Evolutionary conservation across 2,113 vertebrate species (phyloP), one percentile per base, ranked within the genome.

Genomic region (Ascaphus truei): DNA sequence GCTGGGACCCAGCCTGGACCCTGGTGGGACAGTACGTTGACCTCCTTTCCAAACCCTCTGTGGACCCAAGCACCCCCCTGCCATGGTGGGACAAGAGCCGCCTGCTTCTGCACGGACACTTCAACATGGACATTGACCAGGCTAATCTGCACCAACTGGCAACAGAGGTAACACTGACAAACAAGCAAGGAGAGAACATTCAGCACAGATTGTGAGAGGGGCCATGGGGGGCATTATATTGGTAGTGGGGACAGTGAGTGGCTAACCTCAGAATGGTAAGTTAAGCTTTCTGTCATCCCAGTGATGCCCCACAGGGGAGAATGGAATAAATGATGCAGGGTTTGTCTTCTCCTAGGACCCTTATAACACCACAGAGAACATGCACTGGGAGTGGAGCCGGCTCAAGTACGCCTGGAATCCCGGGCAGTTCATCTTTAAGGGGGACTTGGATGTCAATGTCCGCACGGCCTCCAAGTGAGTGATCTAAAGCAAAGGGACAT

Each of bases 1-100:
- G 96, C 85, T 99, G 97, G 96, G 96, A 99, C 81, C 95, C 95
- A 0, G 96, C 96, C 51, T 99, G 97, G 96, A 98, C 95, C 43
- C 75, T 98, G 68, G 94, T 99, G 1, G 93, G 96, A 3, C 97
- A 99, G 53, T 94, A 91, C 1, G 90, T 98, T 33, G 96, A 99
- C 83, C 92, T 99, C 67, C 89, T 99, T 73, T 96, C 95, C 60
- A 98, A 98, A 79, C 91, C 94, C 20, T 95, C 94, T 2, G 90
- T 88, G 16, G 96, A 99, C 73, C 95, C 96, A 37, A 98, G 95
- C 0, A 88, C 94, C 15, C 88, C 88, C 0, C 77, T 99, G 79
- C 90, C 95, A 34, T 99, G 97, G 97, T 99, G 97, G 97, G 97
- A 99, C 80, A 98, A 98, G 81, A 98, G 95, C 79, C 92, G 97